Conservation (phyloP, 2,797 vertebrate species). For the Oryzias dopingdopingensis region DNA sequence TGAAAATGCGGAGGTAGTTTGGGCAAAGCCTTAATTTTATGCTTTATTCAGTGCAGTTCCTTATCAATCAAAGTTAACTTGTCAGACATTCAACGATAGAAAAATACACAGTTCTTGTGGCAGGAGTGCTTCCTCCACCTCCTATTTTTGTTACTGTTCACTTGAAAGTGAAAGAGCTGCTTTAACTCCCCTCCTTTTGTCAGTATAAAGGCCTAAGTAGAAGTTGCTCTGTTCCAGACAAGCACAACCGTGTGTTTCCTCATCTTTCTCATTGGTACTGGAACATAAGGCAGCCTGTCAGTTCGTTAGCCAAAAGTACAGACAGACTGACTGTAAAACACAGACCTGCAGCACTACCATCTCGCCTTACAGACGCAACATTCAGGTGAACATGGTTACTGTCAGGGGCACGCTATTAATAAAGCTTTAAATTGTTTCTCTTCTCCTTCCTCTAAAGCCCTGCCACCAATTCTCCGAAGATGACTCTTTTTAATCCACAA, state of each 20-base stretch:
- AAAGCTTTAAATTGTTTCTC: constrained; percentile 54
- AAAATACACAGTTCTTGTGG: constrained; percentile 9
- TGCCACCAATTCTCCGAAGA: constrained; percentile 29
- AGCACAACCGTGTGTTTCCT: constrained; percentile 50
- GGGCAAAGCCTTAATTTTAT: too few species aligned
- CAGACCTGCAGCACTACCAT: neutral
- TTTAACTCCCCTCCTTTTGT: constrained; percentile 56
- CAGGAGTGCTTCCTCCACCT: constrained; percentile 5
- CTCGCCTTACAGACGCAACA: constrained; percentile 56
- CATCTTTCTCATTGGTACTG: constrained; percentile 36
- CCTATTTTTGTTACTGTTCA: constrained; percentile 5
- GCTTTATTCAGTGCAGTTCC: too few species aligned
- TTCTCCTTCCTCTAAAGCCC: constrained; percentile 45
- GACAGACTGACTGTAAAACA: constrained; percentile 41
- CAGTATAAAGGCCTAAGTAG: constrained; percentile 41
- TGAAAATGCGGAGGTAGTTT: too few species aligned
- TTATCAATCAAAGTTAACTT: too few species aligned
- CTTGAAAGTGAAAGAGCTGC: constrained; percentile 32
- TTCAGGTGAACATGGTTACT: constrained; percentile 63
- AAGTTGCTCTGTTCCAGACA: constrained; percentile 49
- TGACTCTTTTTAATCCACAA: constrained; percentile 32
- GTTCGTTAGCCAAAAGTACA: constrained; percentile 38
- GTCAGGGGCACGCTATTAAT: constrained; percentile 70
- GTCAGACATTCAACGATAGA: constrained; percentile 1
- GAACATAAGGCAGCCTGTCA: constrained; percentile 60